Conservation (phyloP, 2,888 invertebrate genomes). For the Morpho deidamia region DNA sequence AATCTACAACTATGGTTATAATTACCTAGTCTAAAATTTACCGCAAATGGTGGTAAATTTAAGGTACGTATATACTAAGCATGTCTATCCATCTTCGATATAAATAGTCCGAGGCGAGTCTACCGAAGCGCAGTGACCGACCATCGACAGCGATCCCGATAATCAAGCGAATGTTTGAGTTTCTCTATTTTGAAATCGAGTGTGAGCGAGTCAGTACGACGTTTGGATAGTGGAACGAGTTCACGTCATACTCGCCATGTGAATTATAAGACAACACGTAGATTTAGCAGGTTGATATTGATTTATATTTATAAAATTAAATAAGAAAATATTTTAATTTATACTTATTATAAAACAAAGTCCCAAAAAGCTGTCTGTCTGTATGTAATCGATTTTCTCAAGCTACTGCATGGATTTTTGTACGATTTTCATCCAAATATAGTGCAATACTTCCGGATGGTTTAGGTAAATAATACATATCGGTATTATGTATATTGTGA, state of each 20-base stretch:
- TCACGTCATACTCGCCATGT: constrained; percentile 37
- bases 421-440: too few relatives aligned
- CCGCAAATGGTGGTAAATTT: constrained; percentile 75
- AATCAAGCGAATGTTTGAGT: constrained; percentile 69
- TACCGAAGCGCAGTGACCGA: constrained; percentile 65
- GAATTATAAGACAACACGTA: neutral
- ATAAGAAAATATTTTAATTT: too few relatives aligned
- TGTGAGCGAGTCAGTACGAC: constrained; percentile 42
- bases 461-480: too few relatives aligned
- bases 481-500: too few relatives aligned
- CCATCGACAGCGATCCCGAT: constrained; percentile 74
- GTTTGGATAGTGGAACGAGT: constrained; percentile 31
- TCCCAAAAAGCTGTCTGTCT: too few relatives aligned
- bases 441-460: too few relatives aligned
- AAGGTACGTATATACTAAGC: constrained; percentile 64
- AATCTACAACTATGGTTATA: too few relatives aligned
- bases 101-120: constrained; percentile 69
- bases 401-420: too few relatives aligned
- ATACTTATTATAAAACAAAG: too few relatives aligned
- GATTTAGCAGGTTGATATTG: neutral
- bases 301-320: too few relatives aligned
- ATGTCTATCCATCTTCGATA: constrained; percentile 72
- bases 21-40: constrained; percentile 49
- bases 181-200: constrained; percentile 75
- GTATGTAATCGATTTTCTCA: too few relatives aligned